A percentile compares a stretch with the other conserved stretches of the same genome.
Evolutionary conservation across 2,113 vertebrate species (phyloP).

Genomic region (Malurus elegans): DNA sequence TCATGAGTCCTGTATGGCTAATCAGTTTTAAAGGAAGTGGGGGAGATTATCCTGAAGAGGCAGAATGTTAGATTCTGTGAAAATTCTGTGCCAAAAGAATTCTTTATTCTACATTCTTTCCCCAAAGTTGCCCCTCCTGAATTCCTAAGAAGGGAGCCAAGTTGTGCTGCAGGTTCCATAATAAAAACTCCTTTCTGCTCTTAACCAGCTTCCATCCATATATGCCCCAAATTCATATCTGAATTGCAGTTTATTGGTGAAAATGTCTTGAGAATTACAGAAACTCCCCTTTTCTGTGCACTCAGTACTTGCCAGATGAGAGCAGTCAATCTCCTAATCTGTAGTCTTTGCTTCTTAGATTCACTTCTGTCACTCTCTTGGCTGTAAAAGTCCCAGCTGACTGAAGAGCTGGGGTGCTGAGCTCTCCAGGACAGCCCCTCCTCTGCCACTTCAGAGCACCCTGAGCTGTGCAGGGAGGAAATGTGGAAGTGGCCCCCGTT

Average conservation of each 20-base stretch:
- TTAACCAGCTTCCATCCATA: not conserved
- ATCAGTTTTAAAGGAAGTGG: not conserved
- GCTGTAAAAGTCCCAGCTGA: not conserved
- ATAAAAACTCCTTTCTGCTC: slow-evolving; percentile 18
- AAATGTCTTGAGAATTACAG: not conserved
- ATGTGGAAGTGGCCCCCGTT: not conserved
- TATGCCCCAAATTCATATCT: not conserved
- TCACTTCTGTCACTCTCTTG: not conserved
- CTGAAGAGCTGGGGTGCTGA: not conserved
- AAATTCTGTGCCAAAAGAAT: slow-evolving; percentile 57
- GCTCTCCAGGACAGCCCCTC: not conserved
- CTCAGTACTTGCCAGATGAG: not conserved
- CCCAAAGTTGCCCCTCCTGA: not conserved
- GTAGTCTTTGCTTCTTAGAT: not conserved
- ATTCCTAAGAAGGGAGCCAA: not conserved
- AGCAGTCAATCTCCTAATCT: not conserved
- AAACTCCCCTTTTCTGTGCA: not conserved
- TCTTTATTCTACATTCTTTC: not conserved
- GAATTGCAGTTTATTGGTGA: slow-evolving; percentile 3
- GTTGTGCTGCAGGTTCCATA: not conserved
- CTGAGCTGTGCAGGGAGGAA: not conserved
- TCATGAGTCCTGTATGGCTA: not conserved
- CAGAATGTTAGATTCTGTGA: not conserved
- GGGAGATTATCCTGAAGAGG: not conserved
- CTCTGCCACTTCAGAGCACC: not conserved